Evolutionary conservation across 2,888 invertebrate species (phyloP), one percentile per base, ranked within the genome.

Genomic region (Ichneumoninae sp.): DNA sequence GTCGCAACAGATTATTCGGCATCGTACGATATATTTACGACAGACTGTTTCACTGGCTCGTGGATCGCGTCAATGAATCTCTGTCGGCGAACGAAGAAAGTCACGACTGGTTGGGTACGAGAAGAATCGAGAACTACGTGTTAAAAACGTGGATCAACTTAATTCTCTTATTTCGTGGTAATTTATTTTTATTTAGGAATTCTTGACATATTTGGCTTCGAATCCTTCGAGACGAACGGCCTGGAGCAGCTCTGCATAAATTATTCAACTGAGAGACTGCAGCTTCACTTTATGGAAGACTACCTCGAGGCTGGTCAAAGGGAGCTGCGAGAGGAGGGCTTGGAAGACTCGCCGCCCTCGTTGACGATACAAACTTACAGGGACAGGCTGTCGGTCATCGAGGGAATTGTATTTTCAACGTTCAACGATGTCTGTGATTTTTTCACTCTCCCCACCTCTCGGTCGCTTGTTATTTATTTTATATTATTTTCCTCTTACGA

Each of bases 21-120:
- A 89, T 94, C 33, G 93, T 94, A 88, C 91, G 94, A 80, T 92
- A 93, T 47, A 87, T 94, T 54, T 94, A 94, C 83, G 91, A 92
- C 54, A 90, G 90, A 63, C 89, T 94, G 22, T 94, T 94, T 82
- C 87, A 89, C 16, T 94, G 93, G 91, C 85, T 94, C 8, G 91
- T 94, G 3, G 88, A 89, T 71, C 86, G 88, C 0, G 86, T 92
- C 10, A 92, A 93, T 80, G 75, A 87, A 19, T 89, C 88, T 80
- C 79, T 91, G 16, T 91, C 90, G 6, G 83, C 83, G 19, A 83
- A 85, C 52, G 88, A 87, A 22, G 88, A 89, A 33, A 84, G 81
- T 54, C 86, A 86, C 33, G 88, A 90, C 52, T 90, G 91, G 87
- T 86, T 93, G 47, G 93, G 93, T 93, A 89, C 68, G 74, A 40